Evolutionary conservation across 2,113 vertebrate genomes (phyloP).

Genomic region (Eulemur macaco): DNA sequence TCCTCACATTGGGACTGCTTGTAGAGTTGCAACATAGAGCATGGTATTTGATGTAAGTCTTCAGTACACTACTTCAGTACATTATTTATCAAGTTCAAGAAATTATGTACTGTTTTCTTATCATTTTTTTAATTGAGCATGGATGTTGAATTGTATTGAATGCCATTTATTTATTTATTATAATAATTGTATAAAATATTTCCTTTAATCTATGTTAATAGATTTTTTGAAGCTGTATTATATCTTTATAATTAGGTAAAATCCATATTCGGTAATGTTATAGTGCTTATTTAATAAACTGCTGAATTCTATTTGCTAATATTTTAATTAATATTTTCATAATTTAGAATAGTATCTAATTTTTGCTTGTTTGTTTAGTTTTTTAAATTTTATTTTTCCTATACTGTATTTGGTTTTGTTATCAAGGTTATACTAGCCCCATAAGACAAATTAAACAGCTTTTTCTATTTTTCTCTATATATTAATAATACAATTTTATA

Average conservation of each 20-base stretch:
- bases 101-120: background rate
- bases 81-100: background rate
- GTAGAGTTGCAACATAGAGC: background rate
- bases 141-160: background rate
- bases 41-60: background rate
- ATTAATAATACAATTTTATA: background rate
- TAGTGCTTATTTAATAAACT: background rate
- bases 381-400: background rate
- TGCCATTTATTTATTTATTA: background rate
- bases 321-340: background rate
- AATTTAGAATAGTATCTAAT: background rate
- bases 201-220: background rate
- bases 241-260: background rate
- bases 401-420: background rate
- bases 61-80: background rate
- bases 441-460: background rate
- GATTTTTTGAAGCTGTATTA: constrained; percentile 1
- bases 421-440: background rate
- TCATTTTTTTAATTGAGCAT: background rate
- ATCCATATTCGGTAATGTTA: background rate
- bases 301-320: background rate
- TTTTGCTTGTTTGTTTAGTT: background rate
- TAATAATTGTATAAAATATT: background rate
- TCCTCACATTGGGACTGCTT: background rate
- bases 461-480: background rate